phyloP scores from a whole-genome alignment of 2,888 invertebrate species.

The Ariolimax columbianus region DNA sequence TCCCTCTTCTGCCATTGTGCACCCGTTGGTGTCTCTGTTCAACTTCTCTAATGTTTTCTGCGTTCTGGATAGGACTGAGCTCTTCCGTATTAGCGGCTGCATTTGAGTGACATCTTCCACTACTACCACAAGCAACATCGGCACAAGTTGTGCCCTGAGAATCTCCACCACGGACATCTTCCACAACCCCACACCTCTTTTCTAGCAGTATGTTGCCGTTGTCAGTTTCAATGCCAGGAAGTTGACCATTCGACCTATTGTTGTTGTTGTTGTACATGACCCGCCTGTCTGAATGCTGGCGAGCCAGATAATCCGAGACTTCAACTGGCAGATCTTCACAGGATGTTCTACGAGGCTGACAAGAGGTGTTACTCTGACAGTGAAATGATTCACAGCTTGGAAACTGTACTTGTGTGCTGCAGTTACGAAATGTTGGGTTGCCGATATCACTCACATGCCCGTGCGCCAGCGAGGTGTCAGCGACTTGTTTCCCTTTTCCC shows the following conservation, averaged over 20 bases:
- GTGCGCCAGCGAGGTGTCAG: neutral
- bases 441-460: no score
- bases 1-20: neutral
- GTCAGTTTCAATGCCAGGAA: neutral
- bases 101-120: neutral
- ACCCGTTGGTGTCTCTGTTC: neutral
- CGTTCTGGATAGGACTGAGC: neutral
- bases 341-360: neutral
- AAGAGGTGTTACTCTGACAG: neutral
- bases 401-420: neutral
- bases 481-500: neutral
- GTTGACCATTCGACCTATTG: neutral
- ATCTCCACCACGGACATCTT: neutral
- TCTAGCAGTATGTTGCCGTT: neutral
- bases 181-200: neutral
- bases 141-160: neutral
- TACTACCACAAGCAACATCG: neutral
- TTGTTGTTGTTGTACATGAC: slow-evolving; percentile 1
- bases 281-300: neutral
- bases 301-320: slow-evolving; percentile 20
- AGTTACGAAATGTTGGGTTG: no score
- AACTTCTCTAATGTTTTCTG: neutral
- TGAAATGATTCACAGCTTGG: neutral
- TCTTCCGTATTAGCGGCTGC: neutral
- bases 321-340: neutral